phyloP scores from a whole-genome alignment of 2,113 vertebrate species.

The Indicator indicator region DNA sequence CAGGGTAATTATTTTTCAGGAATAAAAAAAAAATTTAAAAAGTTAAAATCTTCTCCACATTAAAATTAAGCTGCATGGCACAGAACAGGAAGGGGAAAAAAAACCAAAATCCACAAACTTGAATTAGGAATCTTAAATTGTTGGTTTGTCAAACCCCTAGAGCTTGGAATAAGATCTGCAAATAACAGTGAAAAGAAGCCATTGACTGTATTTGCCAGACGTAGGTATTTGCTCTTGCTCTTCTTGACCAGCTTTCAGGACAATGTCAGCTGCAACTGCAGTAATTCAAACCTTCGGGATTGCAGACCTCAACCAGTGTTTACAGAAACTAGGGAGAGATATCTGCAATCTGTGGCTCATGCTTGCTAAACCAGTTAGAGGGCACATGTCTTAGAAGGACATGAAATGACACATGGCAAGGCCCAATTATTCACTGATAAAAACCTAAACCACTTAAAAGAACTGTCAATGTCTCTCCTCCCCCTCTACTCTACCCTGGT shows the following conservation, averaged over 20 bases:
- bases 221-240: background rate
- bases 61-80: background rate
- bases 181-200: background rate
- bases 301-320: background rate
- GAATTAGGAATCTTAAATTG: conserved; percentile 24
- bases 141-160: conserved; percentile 7
- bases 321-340: background rate
- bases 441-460: background rate
- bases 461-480: background rate
- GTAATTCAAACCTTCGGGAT: background rate
- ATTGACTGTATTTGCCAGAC: background rate
- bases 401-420: background rate
- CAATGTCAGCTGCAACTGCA: background rate
- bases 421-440: background rate
- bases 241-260: conserved; percentile 4
- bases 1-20: background rate
- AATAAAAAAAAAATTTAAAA: no score
- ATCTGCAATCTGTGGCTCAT: background rate
- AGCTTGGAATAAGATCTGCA: background rate
- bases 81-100: background rate
- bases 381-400: background rate
- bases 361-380: background rate
- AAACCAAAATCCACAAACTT: background rate
- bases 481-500: no score
- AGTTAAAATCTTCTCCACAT: conserved; percentile 6